Evolutionary conservation across 2,888 invertebrate species (phyloP).

Genomic region (Noctua pronuba): DNA sequence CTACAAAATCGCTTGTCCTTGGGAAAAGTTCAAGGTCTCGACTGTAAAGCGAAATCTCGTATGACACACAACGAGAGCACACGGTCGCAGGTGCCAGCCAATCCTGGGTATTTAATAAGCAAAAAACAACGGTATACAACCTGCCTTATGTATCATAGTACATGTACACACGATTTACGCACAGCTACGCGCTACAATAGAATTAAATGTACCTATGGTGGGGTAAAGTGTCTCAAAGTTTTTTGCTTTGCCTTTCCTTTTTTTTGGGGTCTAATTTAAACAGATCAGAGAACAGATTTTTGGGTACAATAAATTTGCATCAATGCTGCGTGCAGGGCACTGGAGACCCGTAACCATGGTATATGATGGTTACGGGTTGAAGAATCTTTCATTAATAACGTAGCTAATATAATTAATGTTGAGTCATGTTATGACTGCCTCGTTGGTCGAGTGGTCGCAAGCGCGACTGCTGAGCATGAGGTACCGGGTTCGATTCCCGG

Average conservation of each 20-base stretch:
- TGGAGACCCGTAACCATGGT: neutral
- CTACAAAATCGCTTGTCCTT: constrained; percentile 25
- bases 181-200: constrained; percentile 40
- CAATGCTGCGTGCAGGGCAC: neutral
- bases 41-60: constrained; percentile 21
- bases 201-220: constrained; percentile 41
- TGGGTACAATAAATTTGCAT: neutral
- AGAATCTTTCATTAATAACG: neutral
- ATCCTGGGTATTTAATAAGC: constrained; percentile 53
- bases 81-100: constrained; percentile 45
- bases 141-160: constrained; percentile 8
- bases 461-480: neutral
- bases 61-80: constrained; percentile 19
- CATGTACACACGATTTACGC: constrained; percentile 15
- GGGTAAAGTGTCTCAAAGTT: constrained; percentile 37
- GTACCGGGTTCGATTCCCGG: too few species aligned
- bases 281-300: too few species aligned
- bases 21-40: constrained; percentile 47
- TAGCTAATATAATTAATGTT: neutral
- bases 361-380: neutral
- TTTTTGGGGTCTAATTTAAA: neutral
- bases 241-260: neutral
- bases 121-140: constrained; percentile 48
- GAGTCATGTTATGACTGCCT: neutral
- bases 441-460: neutral